These are phyloP conservation scores for Fringilla coelebs DNA, from an alignment of 2,797 vertebrate species.

Conservation along the genomic window DNA sequence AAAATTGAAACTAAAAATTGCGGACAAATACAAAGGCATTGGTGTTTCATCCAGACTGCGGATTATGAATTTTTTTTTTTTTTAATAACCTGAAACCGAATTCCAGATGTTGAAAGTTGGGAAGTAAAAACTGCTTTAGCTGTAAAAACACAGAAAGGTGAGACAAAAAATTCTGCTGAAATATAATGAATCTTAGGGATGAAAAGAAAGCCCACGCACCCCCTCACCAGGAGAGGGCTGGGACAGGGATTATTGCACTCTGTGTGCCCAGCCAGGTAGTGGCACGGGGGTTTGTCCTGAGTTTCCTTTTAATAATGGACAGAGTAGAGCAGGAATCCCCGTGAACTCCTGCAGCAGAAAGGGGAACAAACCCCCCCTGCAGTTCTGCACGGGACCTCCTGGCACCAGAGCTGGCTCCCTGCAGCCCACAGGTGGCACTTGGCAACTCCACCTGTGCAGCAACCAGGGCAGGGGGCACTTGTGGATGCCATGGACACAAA, in stretches of 20 bases:
- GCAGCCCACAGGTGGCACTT: rapidly evolving
- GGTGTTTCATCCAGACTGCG: slow-evolving; percentile 42
- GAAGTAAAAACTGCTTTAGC: slow-evolving; percentile 59
- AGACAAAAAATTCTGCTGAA: slow-evolving; percentile 55
- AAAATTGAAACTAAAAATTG: slow-evolving; percentile 37
- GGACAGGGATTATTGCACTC: not conserved
- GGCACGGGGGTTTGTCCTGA: not conserved
- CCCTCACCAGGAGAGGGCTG: not conserved
- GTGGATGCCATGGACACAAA: not conserved
- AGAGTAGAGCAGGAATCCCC: not conserved
- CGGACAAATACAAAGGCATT: slow-evolving; percentile 30
- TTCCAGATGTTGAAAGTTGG: slow-evolving; percentile 60
- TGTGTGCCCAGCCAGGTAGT: not conserved
- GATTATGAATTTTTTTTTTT: slow-evolving; percentile 19
- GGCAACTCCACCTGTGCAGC: not conserved
- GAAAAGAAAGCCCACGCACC: not conserved
- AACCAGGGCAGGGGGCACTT: not conserved
- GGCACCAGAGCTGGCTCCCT: rapidly evolving
- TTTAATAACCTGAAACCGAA: slow-evolving; percentile 58
- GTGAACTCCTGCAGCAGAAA: not conserved
- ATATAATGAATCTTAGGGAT: slow-evolving; percentile 8
- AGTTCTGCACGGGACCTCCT: rapidly evolving
- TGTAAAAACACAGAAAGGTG: slow-evolving; percentile 61
- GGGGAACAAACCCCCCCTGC: not conserved
- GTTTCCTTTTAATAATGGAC: not conserved